phyloP scores from a whole-genome alignment of 2,113 vertebrate species.

The Xiphophorus hellerii region DNA sequence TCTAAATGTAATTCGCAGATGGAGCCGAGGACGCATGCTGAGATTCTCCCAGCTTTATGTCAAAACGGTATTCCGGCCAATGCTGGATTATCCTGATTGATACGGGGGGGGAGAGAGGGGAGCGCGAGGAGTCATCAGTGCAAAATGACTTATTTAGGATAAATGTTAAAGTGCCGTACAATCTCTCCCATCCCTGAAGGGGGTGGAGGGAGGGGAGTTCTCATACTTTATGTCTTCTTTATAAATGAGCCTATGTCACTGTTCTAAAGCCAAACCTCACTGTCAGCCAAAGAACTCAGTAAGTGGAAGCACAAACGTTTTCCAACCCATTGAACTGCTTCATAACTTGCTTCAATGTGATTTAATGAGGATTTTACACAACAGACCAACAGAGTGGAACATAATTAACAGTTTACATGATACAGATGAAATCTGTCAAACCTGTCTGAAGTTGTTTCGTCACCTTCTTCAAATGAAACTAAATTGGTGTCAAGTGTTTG shows the following conservation, averaged over 20 bases:
- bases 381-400: neutral
- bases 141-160: slow-evolving; percentile 61
- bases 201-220: slow-evolving; percentile 5
- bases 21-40: slow-evolving; percentile 54
- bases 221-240: slow-evolving; percentile 13
- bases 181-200: slow-evolving; percentile 14
- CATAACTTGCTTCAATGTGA: too few species aligned
- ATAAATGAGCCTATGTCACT: neutral
- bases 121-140: slow-evolving; percentile 49
- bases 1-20: slow-evolving; percentile 58
- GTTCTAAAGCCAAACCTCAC: neutral
- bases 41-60: slow-evolving; percentile 37
- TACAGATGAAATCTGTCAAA: neutral
- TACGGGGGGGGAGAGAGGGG: slow-evolving; percentile 25
- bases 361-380: neutral
- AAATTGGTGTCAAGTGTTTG: too few species aligned
- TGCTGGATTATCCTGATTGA: slow-evolving; percentile 68
- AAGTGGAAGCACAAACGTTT: neutral
- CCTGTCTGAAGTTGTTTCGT: neutral
- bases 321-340: neutral
- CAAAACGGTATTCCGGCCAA: slow-evolving; percentile 54
- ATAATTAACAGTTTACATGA: neutral
- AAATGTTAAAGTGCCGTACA: slow-evolving; percentile 46
- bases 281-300: neutral
- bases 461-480: too few species aligned